Conservation (phyloP, 2,888 invertebrate genomes). For the Sarcophaga caerulescens region DNA sequence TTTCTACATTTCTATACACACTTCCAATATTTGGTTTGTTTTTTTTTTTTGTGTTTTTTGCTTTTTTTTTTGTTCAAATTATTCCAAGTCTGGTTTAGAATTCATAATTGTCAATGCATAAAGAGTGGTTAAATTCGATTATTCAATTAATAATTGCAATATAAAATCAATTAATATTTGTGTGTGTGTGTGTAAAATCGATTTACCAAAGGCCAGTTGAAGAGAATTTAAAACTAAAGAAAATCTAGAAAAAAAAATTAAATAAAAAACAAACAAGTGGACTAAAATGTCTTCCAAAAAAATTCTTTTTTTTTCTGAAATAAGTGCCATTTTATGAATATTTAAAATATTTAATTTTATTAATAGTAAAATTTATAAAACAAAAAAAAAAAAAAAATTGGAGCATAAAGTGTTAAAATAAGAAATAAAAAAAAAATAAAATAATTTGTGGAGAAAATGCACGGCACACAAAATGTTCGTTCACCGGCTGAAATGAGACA, state of each 20-base stretch:
- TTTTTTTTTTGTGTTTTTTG: slow-evolving; percentile 5
- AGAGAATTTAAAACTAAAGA: too few relatives aligned
- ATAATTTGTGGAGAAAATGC: slow-evolving; percentile 72
- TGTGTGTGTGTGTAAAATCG: too few relatives aligned
- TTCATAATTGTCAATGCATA: slow-evolving; percentile 55
- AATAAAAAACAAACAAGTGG: too few relatives aligned
- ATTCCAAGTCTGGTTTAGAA: slow-evolving; percentile 41
- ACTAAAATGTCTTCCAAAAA: not conserved
- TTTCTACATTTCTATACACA: slow-evolving; percentile 38
- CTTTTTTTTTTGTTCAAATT: not conserved
- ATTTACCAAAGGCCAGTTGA: not conserved
- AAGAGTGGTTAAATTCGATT: not conserved
- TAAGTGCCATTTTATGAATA: too few relatives aligned
- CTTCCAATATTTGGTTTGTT: too few relatives aligned
- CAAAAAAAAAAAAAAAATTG: slow-evolving; percentile 6
- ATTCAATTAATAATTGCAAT: too few relatives aligned
- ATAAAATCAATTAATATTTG: too few relatives aligned
- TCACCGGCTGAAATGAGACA: slow-evolving; percentile 79
- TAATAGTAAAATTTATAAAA: not conserved
- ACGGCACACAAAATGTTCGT: slow-evolving; percentile 75
- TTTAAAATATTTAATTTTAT: too few relatives aligned
- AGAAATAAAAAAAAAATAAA: too few relatives aligned
- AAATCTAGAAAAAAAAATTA: not conserved
- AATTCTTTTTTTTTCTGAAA: not conserved
- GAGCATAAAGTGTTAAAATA: not conserved